These are phyloP conservation scores for Eubasilissa splendida DNA, from an alignment of 2,888 invertebrate genomes.

Conservation along the genomic window DNA sequence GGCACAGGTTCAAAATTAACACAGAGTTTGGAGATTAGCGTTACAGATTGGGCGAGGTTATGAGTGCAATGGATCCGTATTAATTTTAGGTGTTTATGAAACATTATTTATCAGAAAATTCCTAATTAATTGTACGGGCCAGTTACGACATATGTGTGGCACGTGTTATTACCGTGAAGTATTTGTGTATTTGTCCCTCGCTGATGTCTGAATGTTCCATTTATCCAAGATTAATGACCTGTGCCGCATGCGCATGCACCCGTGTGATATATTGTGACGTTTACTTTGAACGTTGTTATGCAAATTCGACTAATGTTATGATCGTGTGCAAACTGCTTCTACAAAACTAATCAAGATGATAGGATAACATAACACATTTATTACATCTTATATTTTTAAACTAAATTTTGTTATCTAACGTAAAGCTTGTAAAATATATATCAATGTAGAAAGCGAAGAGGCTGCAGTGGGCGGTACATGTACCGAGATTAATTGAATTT, in stretches of 20 bases:
- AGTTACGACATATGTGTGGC: neutral
- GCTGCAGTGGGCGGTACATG: too few species aligned
- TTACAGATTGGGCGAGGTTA: too few species aligned
- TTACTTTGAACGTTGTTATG: neutral
- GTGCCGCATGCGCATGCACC: neutral
- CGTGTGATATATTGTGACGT: neutral
- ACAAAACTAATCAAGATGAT: too few species aligned
- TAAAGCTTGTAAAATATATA: too few species aligned
- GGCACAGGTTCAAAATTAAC: too few species aligned
- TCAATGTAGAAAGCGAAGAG: too few species aligned
- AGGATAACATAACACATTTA: too few species aligned
- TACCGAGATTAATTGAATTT: too few species aligned
- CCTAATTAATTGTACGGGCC: neutral
- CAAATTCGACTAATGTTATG: neutral
- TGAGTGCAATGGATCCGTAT: too few species aligned
- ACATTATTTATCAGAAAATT: neutral
- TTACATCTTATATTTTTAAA: too few species aligned
- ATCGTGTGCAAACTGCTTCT: neutral
- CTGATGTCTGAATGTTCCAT: neutral
- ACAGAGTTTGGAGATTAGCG: too few species aligned
- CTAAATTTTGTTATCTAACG: too few species aligned
- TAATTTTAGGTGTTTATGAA: neutral
- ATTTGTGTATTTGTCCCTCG: neutral
- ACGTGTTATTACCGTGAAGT: neutral
- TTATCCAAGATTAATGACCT: constrained; percentile 6